These are phyloP conservation scores for Drosophila recens DNA, from an alignment of 2,888 invertebrate genomes.

Conservation along the genomic window DNA sequence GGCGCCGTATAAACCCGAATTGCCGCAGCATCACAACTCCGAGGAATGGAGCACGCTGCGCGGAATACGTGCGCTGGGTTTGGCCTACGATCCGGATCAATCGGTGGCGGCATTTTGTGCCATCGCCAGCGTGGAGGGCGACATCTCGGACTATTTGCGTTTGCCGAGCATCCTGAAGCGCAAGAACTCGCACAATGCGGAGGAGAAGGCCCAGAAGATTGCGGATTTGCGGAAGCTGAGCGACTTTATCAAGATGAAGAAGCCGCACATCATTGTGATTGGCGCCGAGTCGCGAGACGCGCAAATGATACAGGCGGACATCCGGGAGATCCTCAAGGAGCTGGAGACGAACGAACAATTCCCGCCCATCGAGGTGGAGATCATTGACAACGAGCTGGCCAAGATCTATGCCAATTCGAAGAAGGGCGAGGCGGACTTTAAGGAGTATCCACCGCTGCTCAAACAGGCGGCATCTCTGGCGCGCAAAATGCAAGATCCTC, in stretches of 20 bases:
- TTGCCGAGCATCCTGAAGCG: conserved; percentile 94
- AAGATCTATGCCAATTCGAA: conserved; percentile 96
- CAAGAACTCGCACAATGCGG: conserved; percentile 90
- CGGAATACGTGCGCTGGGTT: conserved; percentile 94
- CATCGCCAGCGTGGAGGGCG: conserved; percentile 94
- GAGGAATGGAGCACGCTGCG: conserved; percentile 93
- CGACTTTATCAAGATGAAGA: conserved; percentile 94
- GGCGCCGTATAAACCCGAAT: conserved; percentile 89
- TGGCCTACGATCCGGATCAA: conserved; percentile 95
- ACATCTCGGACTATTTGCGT: conserved; percentile 95
- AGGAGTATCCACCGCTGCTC: conserved; percentile 96
- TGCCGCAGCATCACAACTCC: conserved; percentile 93
- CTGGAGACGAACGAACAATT: conserved; percentile 94
- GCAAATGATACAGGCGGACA: conserved; percentile 91
- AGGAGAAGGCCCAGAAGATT: conserved; percentile 89
- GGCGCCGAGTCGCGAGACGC: conserved; percentile 97
- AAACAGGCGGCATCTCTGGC: conserved; percentile 97
- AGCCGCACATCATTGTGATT: conserved; percentile 96
- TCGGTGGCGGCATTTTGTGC: conserved; percentile 95
- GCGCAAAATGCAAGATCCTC: conserved; percentile 96
- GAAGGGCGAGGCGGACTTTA: conserved; percentile 92
- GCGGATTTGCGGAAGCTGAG: conserved; percentile 89
- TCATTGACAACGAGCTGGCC: conserved; percentile 97
- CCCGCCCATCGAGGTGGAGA: conserved; percentile 94
- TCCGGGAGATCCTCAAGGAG: conserved; percentile 90